Conservation (phyloP, 2,113 vertebrate genomes). For the Platycercus adscitus region DNA sequence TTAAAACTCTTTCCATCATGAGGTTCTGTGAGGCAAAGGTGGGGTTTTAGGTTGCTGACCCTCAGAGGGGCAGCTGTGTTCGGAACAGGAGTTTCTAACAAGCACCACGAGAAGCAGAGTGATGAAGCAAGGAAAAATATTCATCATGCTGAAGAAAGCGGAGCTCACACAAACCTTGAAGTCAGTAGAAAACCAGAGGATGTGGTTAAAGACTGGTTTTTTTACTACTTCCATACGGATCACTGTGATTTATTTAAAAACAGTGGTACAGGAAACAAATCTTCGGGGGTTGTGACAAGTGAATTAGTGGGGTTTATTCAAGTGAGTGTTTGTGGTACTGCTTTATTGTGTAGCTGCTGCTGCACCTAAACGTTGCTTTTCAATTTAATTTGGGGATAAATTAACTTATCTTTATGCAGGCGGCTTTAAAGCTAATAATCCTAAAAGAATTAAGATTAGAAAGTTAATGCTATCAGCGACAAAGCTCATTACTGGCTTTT, state of each 20-base stretch:
- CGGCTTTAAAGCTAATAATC: conserved; percentile 74
- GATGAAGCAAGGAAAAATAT: neutral
- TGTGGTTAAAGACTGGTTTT: neutral
- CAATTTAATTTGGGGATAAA: conserved; percentile 71
- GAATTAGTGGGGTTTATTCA: neutral
- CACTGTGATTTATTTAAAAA: neutral
- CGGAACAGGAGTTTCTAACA: neutral
- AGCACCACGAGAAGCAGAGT: neutral
- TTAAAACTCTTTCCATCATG: neutral
- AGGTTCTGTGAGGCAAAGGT: neutral
- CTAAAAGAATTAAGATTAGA: conserved; percentile 75
- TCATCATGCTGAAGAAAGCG: neutral
- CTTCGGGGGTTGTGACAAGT: neutral
- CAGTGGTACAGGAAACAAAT: neutral
- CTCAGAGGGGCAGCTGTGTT: neutral
- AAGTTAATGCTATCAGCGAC: conserved; percentile 67
- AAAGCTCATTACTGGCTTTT: conserved; percentile 72
- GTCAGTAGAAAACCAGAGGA: neutral
- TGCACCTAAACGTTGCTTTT: conserved; percentile 61
- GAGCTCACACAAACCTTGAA: neutral
- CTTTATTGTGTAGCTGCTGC: conserved; percentile 27
- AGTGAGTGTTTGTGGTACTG: neutral
- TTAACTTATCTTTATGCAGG: conserved; percentile 67
- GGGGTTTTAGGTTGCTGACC: accelerated
- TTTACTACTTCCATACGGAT: neutral